Evolutionary conservation across 2,888 invertebrate genomes (phyloP), one percentile per base, ranked within the genome.

Genomic region (Brachyptera risi): DNA sequence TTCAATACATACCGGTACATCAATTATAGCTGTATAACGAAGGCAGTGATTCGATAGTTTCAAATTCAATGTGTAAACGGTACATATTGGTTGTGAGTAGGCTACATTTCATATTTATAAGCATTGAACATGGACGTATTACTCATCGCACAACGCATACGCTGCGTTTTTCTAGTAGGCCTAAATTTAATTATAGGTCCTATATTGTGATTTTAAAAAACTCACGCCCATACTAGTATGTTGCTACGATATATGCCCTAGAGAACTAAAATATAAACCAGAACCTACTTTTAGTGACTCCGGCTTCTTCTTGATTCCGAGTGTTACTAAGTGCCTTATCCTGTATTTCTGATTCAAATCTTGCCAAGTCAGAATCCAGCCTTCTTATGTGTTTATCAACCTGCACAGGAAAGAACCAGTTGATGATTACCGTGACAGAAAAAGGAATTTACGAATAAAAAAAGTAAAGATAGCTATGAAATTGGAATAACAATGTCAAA

Each of bases 351-450:
- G 94, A 90, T 75, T 98, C 97, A 74, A 98, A 98, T 63, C 96
- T 84, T 1, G 96, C 95, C 72, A 98, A 82, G 80, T 98, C 97
- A 60, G 95, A 93, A 76, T 98, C 98, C 70, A 98, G 79, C 68
- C 95, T 85, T 69, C 97, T 82, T 67, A 98, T 98, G 74, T 98
- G 97, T 75, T 97, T 97, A 75, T 99, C 97, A 37, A 97, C 96
- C 80, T 80, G 59, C 9, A 68, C 67, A 40, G 38, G 23, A 60
- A 31, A n/a, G 26, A 57, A 61, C 57, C 63, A 40, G 56, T n/a
- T n/a, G 26, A 35, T 17, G 15, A 58, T 24, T 58, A 17, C 2
- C 54, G 26, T 47, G 51, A 24, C 11, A 9, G 54, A 59, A 19
- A 47, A 35, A 35, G 35, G 11, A 9, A 35, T 11, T 35, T 5